phyloP scores from a whole-genome alignment of 2,888 invertebrate species.

The Limenitis camilla region DNA sequence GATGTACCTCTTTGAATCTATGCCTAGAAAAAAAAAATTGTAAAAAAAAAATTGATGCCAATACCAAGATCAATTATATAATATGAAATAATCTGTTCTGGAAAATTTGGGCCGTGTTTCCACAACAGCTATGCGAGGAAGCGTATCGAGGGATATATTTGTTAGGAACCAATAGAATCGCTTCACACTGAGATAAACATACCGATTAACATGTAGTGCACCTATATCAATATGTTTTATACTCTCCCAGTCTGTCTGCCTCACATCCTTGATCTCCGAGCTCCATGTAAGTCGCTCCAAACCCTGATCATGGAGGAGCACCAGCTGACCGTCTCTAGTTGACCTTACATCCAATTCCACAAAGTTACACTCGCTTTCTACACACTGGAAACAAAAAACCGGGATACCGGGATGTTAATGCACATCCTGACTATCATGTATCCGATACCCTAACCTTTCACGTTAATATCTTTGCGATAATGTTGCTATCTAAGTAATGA shows the following conservation, averaged over 20 bases:
- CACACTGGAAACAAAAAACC: too few species aligned
- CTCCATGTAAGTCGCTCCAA: constrained; percentile 78
- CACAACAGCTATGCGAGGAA: background rate
- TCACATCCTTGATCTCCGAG: constrained; percentile 67
- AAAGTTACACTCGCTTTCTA: constrained; percentile 80
- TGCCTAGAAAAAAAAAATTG: constrained; percentile 57
- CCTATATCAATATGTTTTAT: constrained; percentile 79
- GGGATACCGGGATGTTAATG: too few species aligned
- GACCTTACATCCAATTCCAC: constrained; percentile 86
- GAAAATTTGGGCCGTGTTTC: too few species aligned
- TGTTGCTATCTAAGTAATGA: too few species aligned
- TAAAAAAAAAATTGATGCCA: background rate
- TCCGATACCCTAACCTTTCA: too few species aligned
- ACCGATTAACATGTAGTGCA: constrained; percentile 80
- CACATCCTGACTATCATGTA: too few species aligned
- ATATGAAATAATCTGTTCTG: too few species aligned
- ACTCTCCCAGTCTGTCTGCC: constrained; percentile 70
- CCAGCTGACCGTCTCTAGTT: constrained; percentile 82
- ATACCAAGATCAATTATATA: too few species aligned
- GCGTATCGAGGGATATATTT: background rate
- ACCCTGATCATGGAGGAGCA: constrained; percentile 84
- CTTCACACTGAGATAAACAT: constrained; percentile 11
- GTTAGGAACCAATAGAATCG: constrained; percentile 5
- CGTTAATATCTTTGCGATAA: too few species aligned
- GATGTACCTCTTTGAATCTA: constrained; percentile 72